A percentile compares a stretch with the other conserved stretches of the same genome.
Conservation (phyloP, 2,113 vertebrate species). For the Cavia aperea region DNA sequence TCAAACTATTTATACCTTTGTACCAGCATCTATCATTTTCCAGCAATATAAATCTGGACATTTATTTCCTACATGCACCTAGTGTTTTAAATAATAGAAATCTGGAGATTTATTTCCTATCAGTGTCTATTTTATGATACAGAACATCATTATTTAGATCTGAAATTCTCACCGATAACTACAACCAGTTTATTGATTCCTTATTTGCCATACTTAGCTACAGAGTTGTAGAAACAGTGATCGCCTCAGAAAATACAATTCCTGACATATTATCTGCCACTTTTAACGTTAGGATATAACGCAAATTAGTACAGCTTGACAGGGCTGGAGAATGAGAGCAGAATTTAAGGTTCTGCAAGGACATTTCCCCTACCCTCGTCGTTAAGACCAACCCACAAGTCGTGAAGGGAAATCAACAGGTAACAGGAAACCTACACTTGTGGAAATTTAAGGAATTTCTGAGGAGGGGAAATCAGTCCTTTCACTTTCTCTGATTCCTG, state of each 20-base stretch:
- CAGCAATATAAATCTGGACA: no score
- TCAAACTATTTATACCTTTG: background rate
- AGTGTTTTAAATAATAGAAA: background rate
- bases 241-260: accelerated
- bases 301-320: background rate
- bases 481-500: background rate
- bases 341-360: background rate
- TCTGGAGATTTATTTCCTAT: background rate
- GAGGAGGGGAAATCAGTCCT: background rate
- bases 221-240: accelerated
- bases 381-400: background rate
- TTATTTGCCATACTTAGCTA: accelerated
- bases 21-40: background rate
- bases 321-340: background rate
- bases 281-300: background rate
- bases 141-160: background rate
- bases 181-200: background rate
- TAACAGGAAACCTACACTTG: background rate
- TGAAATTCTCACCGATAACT: background rate
- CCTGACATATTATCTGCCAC: background rate
- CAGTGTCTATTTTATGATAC: background rate
- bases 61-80: background rate
- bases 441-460: no score
- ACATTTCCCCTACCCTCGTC: no score
- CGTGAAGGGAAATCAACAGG: background rate